Base-by-base conservation (phyloP, 2,797 vertebrate species). In the Fistularia commersonii region DNA sequence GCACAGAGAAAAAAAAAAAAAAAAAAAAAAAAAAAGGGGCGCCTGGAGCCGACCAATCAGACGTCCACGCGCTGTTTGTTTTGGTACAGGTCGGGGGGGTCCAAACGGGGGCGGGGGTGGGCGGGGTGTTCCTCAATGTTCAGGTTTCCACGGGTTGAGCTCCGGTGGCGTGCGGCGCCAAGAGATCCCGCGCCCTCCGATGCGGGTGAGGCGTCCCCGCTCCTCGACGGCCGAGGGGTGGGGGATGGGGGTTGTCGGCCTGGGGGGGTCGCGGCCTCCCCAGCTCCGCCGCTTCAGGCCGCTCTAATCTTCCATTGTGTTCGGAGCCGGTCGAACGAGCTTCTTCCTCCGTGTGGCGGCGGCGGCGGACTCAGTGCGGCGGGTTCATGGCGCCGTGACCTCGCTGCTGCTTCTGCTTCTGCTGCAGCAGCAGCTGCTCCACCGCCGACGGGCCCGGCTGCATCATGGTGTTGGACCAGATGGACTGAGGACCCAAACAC, bases 401-500 rank as follows among this genome's bases (percentile, higher is more conserved):
- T 3, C 95, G 92, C 87, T 99, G 97, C 90, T 98, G 96, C 88
- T 99, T 98, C 88, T 98, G 95, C 61, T 99, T 97, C 90, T 99
- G 97, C 90, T 99, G 97, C 93, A 97, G 94, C 64, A 99, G 88
- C 80, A 99, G 93, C 91, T 98, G 97, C 92, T 99, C 97, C 91
- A 99, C 90, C 37, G 97, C 96, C 11, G 96, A 98, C n/a, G 96
- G 97, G 74, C 97, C 96, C 2, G 97, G 94, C 76, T 95, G 96
- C 97, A 98, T 96, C 97, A 99, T 98, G 80, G 96, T 96, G 84
- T 95, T 97, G 48, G 96, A 98, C 97, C 97, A 99, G 89, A 99
- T 98, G 13, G 97, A 98, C 97, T 99, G 67, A 57, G 11, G 70
- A 48, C 45, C 57, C 0, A 10, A 41, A 32, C 2, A 8, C 1